Evolutionary conservation across 2,888 invertebrate species (phyloP), one percentile per base, ranked within the genome.

Genomic region (Protodeltote pygarga): DNA sequence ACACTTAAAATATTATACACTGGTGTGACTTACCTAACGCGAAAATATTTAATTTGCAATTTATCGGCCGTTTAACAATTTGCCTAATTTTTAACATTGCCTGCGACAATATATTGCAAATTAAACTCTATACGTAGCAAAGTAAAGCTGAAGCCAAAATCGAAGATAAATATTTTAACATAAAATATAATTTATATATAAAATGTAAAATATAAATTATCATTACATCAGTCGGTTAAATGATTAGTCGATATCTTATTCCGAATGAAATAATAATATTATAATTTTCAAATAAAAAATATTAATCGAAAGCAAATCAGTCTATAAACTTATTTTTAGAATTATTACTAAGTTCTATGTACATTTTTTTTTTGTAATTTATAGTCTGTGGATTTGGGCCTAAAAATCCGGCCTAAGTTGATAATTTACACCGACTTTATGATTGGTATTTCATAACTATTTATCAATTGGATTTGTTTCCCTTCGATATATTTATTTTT

Each of bases 261-360:
- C 66, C 59, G 69, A 78, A 75, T 71, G 62, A 74, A 75, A 72
- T 62, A 63, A 69, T 62, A 73, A 63, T 65, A 65, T 70, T 61
- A 58, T 69, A 54, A 35, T 37, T 66, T 52, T 50, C 37, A 47
- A 53, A 29, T 67, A 57, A 45, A 71, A 72, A 68, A 77, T 77
- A 75, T 69, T 70, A 77, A 76, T 79, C 71, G 74, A 87, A 87
- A 86, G 81, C 81, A 87, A 90, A 88, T 91, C 91, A 91, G 91
- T 91, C 91, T 85, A 83, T 90, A 86, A 89, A 80, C 81, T 85
- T 87, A 87, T 65, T 77, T 83, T 84, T 81, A 85, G 65, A 71
- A 77, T 74, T 87, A 87, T 71, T 70, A 78, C 81, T 88, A 85
- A 57, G 73, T 75, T 68, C 76, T 87, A 89, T 88, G 65, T 87